Base-by-base conservation (phyloP, 53 echinoderm and acorn worm genomes). In the Echinometra lucunter region DNA sequence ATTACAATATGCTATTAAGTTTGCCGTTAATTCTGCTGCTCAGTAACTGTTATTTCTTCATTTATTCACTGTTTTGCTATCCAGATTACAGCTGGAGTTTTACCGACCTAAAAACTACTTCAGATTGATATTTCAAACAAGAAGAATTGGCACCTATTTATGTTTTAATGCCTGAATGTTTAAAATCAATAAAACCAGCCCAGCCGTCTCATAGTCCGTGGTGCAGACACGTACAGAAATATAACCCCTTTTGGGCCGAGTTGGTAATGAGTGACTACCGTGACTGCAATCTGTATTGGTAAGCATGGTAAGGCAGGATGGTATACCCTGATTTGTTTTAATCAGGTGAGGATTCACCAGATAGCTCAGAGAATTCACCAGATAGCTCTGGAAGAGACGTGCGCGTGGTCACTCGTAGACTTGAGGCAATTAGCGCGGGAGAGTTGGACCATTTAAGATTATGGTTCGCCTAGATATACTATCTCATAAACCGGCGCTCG, bases 331-430 rank as follows among this genome's bases (percentile, higher is more conserved):
- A 44, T 44, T 81, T 38, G 34, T 30, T 44, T 25, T 5, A 81
- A 81, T 44, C 81, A 81, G 81, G 85, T 85, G 85, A 53, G 45
- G 16, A n/a, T 85, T 85, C 85, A 85, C 88, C 40, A 57, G 53
- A 88, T 88, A 47, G 57, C 88, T n/a, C n/a, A n/a, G n/a, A n/a
- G n/a, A n/a, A n/a, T n/a, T n/a, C n/a, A 25, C 89, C 45, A 58
- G 56, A 89, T 89, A 53, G 58, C 89, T 40, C 38, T 6, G 49
- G 85, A 37, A n/a, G 21, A 60, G 63, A 58, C 42, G 63, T 23
- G 63, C 7, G 38, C 90, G 90, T 90, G 90, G 90, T 58, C 90
- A 90, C 42, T 90, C 90, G 19, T 90, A 90, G 63, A 60, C 58
- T 63, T 63, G 38, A 25, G 90, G 58, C 90, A 90, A 90, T 90